Evolutionary conservation across 2,888 invertebrate genomes (phyloP), one percentile per base, ranked within the genome.

Genomic region (Sympetrum striolatum): DNA sequence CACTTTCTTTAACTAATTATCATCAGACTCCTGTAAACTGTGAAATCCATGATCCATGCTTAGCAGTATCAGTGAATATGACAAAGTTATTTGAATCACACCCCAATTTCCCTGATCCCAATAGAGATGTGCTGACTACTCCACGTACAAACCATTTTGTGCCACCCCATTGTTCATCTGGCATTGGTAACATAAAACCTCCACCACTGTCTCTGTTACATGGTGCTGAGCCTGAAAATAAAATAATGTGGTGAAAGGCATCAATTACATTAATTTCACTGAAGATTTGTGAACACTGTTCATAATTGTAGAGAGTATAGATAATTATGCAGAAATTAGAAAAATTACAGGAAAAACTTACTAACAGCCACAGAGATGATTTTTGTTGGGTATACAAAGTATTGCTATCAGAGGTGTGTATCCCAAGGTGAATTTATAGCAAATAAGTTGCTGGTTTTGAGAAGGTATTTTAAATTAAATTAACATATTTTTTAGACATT

Each of bases 121-220:
- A 86, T 2, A 92, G 90, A 5, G 92, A 92, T 37, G 92, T 86
- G 90, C 92, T 92, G 81, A 93, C 92, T 8, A 93, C 91, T 0
- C 93, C 93, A 90, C 93, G 91, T 12, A 93, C 91, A 80, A 92
- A 92, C 93, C 93, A 93, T 39, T 60, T 58, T 0, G 31, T 25
- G 0, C 73, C 73, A 14, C 73, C 73, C 25, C 60, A 37, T 22
- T 86, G n/a, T 0, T 86, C 35, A 64, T 91, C 91, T 81, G 91
- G 48, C 73, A 81, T 18, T n/a, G 44, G 90, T 39, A 92, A 90
- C 44, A 92, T 91, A 48, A 92, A 90, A 3, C 93, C 93, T n/a
- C 93, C 92, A 25, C 93, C 93, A 81, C 93, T 93, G 91, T 93
- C 93, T 14, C 93, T 93, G 90, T 92, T 93, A 91, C 93, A 93